Evolutionary conservation across 2,888 invertebrate species (phyloP).

Genomic region (Apodemia hepburni): DNA sequence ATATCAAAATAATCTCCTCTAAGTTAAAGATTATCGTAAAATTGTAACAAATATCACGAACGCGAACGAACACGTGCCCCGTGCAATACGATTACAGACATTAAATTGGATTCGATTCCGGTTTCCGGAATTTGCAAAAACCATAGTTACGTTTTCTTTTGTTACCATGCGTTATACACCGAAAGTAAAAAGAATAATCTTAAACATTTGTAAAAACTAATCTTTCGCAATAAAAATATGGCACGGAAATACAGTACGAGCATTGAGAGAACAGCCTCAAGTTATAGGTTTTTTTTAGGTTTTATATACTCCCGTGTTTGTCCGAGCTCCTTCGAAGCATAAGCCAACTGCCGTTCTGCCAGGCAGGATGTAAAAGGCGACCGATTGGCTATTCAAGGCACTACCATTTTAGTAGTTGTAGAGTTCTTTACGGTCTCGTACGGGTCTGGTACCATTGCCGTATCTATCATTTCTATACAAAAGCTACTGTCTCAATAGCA

Average conservation of each 20-base stretch:
- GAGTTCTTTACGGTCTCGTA: too few relatives aligned
- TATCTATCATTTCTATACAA: too few relatives aligned
- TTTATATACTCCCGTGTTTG: too few relatives aligned
- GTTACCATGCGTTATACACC: slow-evolving; percentile 52
- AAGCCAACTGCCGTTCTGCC: too few relatives aligned
- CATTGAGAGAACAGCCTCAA: not conserved
- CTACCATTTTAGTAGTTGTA: too few relatives aligned
- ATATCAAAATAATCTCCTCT: slow-evolving; percentile 22
- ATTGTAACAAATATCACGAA: slow-evolving; percentile 63
- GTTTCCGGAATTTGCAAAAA: slow-evolving; percentile 60
- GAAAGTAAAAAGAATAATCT: slow-evolving; percentile 32
- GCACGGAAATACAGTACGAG: not conserved
- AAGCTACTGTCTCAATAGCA: too few relatives aligned
- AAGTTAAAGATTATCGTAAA: slow-evolving; percentile 48
- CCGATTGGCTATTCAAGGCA: too few relatives aligned
- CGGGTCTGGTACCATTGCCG: too few relatives aligned
- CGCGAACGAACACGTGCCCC: slow-evolving; percentile 66
- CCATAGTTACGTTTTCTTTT: slow-evolving; percentile 38
- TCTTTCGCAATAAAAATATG: slow-evolving; percentile 35
- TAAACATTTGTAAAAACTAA: slow-evolving; percentile 41
- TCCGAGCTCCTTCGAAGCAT: too few relatives aligned
- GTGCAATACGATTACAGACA: slow-evolving; percentile 63
- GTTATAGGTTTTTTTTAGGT: not conserved
- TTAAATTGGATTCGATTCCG: slow-evolving; percentile 46
- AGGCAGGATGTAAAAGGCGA: too few relatives aligned